These are phyloP conservation scores for Cotesia vestalis DNA, from an alignment of 1,140 invertebrate genomes.

Conservation along the genomic window DNA sequence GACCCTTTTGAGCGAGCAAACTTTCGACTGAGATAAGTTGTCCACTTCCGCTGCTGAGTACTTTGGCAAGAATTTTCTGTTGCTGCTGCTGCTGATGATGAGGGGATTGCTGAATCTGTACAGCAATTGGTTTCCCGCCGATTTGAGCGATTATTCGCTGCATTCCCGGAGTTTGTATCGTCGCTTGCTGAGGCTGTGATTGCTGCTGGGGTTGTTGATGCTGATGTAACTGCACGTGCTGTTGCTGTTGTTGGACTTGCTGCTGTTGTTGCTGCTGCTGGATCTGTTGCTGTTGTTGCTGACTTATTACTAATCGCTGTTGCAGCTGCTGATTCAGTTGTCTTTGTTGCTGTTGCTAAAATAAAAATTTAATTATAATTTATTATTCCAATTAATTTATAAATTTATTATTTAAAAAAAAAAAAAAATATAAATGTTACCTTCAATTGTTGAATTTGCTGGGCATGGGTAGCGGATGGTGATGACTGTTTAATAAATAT, in stretches of 20 bases:
- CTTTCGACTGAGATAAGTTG: slow-evolving; percentile 76
- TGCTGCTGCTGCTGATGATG: slow-evolving; percentile 57
- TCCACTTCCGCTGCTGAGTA: slow-evolving; percentile 68
- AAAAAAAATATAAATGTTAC: slow-evolving; percentile 36
- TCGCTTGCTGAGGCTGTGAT: slow-evolving; percentile 49
- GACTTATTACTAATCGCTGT: slow-evolving; percentile 3
- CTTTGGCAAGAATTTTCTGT: slow-evolving; percentile 68
- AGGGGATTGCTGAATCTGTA: slow-evolving; percentile 62
- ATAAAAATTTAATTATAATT: slow-evolving; percentile 20
- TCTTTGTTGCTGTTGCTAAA: slow-evolving; percentile 34
- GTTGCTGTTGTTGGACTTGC: slow-evolving; percentile 47
- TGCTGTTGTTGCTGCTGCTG: slow-evolving; percentile 24
- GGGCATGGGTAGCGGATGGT: slow-evolving; percentile 52
- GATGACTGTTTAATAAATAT: slow-evolving; percentile 65
- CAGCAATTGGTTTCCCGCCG: slow-evolving; percentile 63
- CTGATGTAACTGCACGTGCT: slow-evolving; percentile 44
- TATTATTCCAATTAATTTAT: background rate
- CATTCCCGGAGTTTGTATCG: slow-evolving; percentile 56
- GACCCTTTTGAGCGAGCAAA: slow-evolving; percentile 70
- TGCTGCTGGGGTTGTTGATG: slow-evolving; percentile 44
- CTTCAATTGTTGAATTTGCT: slow-evolving; percentile 56
- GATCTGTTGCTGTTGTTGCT: slow-evolving; percentile 30
- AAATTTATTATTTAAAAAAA: slow-evolving; percentile 20
- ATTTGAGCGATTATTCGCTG: slow-evolving; percentile 64
- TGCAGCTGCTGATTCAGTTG: background rate